Evolutionary conservation across 2,888 invertebrate genomes (phyloP).

Genomic region (Pterobdella sp.): DNA sequence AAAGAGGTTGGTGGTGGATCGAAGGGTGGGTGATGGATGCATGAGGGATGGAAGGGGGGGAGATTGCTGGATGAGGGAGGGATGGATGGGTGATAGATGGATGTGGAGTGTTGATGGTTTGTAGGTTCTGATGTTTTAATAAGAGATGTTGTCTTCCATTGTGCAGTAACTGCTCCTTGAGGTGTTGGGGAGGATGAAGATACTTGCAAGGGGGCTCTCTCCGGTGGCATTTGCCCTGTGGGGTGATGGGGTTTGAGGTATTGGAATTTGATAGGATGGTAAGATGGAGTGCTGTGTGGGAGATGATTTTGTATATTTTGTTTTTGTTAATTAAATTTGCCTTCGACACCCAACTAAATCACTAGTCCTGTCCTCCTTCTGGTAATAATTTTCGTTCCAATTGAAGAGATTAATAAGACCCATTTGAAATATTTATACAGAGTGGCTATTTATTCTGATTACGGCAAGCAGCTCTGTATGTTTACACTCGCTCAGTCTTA

Average conservation of each 20-base stretch:
- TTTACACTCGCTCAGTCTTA: too few species aligned
- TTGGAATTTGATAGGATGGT: not conserved
- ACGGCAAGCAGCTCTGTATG: too few species aligned
- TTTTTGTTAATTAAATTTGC: too few species aligned
- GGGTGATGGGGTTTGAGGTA: slow-evolving; percentile 38
- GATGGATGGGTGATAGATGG: not conserved
- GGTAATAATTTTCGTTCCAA: too few species aligned
- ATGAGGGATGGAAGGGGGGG: not conserved
- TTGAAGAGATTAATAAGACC: too few species aligned
- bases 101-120: slow-evolving; percentile 38
- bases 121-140: slow-evolving; percentile 64
- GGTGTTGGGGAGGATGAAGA: slow-evolving; percentile 98
- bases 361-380: too few species aligned
- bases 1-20: too few species aligned
- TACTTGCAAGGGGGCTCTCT: slow-evolving; percentile 99
- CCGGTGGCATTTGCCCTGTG: slow-evolving; percentile 96
- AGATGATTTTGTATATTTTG: too few species aligned
- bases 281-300: not conserved
- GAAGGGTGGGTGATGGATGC: too few species aligned
- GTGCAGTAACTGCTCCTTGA: slow-evolving; percentile 98
- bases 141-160: slow-evolving; percentile 99
- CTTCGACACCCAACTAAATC: too few species aligned
- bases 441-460: too few species aligned
- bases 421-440: too few species aligned
- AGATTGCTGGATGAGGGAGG: not conserved